A percentile compares a stretch with the other conserved stretches of the same genome.
phyloP scores from a whole-genome alignment of 2,888 invertebrate species.

The Drosophila kambysellisi region DNA sequence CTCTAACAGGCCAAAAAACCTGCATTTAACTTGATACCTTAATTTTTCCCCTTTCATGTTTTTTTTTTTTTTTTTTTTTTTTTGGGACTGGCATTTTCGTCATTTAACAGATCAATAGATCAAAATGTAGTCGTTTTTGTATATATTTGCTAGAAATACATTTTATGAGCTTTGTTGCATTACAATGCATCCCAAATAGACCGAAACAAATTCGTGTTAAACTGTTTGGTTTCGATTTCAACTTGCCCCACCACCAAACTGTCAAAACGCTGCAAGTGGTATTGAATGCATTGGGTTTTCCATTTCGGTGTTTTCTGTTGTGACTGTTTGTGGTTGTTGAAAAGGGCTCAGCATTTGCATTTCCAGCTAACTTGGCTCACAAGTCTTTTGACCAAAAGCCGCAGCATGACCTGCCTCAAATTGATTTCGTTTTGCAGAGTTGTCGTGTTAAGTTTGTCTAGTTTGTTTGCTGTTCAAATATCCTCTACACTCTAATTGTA shows the following conservation, averaged over 20 bases:
- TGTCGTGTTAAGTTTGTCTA: not conserved
- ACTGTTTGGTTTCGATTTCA: conserved; percentile 15
- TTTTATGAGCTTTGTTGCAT: conserved; percentile 1
- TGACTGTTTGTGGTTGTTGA: conserved; percentile 1
- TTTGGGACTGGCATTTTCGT: not conserved
- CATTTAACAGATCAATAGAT: not conserved
- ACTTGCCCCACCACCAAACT: not conserved
- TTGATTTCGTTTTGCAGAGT: conserved; percentile 18
- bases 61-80: not conserved
- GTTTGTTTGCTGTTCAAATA: conserved; percentile 7
- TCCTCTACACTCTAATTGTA: not conserved
- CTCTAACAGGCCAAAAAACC: not conserved
- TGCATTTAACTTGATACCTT: too few species aligned
- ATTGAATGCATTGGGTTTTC: conserved; percentile 32
- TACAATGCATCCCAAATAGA: not conserved
- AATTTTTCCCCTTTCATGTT: not conserved
- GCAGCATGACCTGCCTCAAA: conserved; percentile 36
- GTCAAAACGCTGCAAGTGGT: not conserved
- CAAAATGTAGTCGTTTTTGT: not conserved
- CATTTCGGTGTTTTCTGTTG: conserved; percentile 5
- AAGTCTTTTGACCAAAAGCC: conserved; percentile 39
- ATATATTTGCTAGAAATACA: not conserved
- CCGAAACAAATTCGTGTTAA: conserved; percentile 28
- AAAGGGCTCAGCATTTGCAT: conserved; percentile 44
- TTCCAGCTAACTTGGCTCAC: conserved; percentile 37